A percentile compares a stretch with the other conserved stretches of the same genome.
These are phyloP conservation scores for Thalassarche chlororhynchos DNA, from an alignment of 2,113 vertebrate species.

Conservation along the genomic window DNA sequence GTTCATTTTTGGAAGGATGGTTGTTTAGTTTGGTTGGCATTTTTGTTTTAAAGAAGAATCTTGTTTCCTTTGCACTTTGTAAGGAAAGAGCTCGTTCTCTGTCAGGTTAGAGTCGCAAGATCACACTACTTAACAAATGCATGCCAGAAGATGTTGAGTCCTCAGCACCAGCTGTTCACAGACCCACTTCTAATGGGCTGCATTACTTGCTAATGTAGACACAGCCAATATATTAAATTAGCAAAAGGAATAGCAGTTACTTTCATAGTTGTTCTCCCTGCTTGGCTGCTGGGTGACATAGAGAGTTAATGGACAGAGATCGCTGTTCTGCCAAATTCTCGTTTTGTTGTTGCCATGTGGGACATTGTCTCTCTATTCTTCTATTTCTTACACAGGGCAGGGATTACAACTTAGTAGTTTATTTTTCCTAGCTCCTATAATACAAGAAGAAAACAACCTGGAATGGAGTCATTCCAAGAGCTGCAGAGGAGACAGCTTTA, in stretches of 20 bases:
- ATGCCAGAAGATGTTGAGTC: neutral
- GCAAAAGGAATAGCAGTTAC: neutral
- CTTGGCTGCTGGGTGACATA: neutral
- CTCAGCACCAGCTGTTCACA: neutral
- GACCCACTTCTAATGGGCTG: neutral
- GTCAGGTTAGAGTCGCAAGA: neutral
- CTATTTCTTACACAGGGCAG: neutral
- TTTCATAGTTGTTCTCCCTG: neutral
- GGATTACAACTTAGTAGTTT: neutral
- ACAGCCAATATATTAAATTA: neutral
- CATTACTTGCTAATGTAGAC: neutral
- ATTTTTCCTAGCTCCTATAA: neutral
- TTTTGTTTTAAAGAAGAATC: neutral
- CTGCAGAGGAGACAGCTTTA: neutral
- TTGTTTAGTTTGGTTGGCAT: neutral
- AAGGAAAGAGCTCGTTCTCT: neutral
- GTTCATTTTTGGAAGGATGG: neutral
- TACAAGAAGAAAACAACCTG: neutral
- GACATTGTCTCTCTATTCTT: neutral
- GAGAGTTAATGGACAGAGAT: neutral
- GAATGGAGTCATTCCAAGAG: neutral
- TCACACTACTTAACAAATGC: neutral
- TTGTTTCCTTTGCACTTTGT: neutral
- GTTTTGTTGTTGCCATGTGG: neutral
- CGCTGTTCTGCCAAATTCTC: neutral